Evolutionary conservation across 2,113 vertebrate genomes (phyloP), one percentile per base, ranked within the genome.

Genomic region (Lagenorhynchus albirostris): DNA sequence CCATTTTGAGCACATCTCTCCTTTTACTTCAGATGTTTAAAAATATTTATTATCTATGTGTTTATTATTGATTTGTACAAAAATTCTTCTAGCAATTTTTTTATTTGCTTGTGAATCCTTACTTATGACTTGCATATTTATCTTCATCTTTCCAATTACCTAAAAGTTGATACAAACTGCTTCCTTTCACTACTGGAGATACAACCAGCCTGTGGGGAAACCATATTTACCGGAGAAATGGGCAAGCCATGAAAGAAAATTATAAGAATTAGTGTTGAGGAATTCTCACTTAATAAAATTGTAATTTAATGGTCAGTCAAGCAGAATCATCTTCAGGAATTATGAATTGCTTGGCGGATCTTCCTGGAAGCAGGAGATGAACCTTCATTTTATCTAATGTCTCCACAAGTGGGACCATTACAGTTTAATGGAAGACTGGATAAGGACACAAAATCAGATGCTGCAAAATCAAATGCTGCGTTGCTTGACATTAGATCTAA

Each of bases 261-360:
- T 62, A 89, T 71, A 74, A 94, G 77, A 96, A 97, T 71, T 67
- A 80, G 81, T 76, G 26, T 90, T 89, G 97, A 97, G 83, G 94
- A 92, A 93, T 93, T 98, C 71, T 97, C 89, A 95, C 91, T 89
- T 77, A 74, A 76, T 41, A 77, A 38, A 8, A 4, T 63, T 97
- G 97, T 83, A 89, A 47, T 84, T 96, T 97, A 97, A 2, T 38
- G 97, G n/a, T 90, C 87, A 94, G 70, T 90, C 55, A 96, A 97
- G 93, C 90, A 97, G 94, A 98, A 98, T 86, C 17, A 71, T 74
- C 13, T 0, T 31, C 62, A 60, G 21, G 53, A 96, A 76, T 94
- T 82, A 73, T 18, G 1, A 29, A 95, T 95, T 94, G 96, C 81
- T 31, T 85, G 94, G 95, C 80, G 0, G 0, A 91, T 82, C n/a